Evolutionary conservation across 2,888 invertebrate species (phyloP), one percentile per base, ranked within the genome.

Genomic region (Octonoba sinensis): DNA sequence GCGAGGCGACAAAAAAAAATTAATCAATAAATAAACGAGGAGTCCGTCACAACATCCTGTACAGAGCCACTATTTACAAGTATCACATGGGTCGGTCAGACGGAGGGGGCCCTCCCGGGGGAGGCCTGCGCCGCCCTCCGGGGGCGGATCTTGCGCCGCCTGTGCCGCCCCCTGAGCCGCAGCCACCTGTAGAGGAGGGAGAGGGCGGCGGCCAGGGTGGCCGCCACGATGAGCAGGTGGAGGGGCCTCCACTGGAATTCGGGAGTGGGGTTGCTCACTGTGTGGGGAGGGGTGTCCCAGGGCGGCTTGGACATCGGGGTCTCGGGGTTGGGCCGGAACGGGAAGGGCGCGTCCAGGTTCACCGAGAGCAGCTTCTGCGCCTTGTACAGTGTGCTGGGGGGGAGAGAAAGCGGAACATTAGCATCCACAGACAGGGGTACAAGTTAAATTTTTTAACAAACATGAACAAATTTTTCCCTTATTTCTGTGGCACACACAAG

Each of bases 301-400:
- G 83, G 83, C 18, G 75, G 75, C 47, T 79, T 78, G 3, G 71
- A 59, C 22, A 79, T 46, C 22, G 65, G 82, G 3, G 56, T 65
- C 18, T 83, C 76, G 18, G 74, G 64, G 13, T 76, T 70, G 1
- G 82, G 84, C 36, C 60, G 51, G 59, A 84, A 67, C 15, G 84
- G 84, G 18, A 84, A 51, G 1, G 79, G 82, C 4, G 36, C 81
- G 66, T 86, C 88, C 66, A 88, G 83, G 64, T 87, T 88, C n/a
- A 94, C 90, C 3, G 93, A 93, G 64, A 94, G 90, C 15, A 93
- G 87, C 85, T 93, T 94, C 85, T 94, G 94, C 0, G 93, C 92
- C 84, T 94, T 93, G 87, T 93, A 93, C 47, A 94, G 90, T 86
- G 94, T 93, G 66, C 93, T 93, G 87, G 69, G 89, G 89, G 3